Base-by-base conservation (phyloP, 2,888 invertebrate species). In the Cheilosia pagana region DNA sequence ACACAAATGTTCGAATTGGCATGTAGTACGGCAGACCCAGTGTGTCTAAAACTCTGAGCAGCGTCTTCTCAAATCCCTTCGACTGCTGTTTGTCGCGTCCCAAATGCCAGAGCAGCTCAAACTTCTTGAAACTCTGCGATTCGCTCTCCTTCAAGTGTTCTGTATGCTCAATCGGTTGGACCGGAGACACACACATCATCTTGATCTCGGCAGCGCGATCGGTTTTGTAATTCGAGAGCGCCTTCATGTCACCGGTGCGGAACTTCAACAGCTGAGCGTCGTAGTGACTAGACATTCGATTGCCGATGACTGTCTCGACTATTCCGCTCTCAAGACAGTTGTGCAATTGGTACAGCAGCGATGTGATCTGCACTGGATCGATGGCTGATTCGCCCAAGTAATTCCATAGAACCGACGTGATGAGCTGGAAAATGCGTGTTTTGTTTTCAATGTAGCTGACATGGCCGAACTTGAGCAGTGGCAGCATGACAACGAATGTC, bases 271-370 rank as follows among this genome's bases (percentile, higher is more conserved):
- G 88, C 74, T 89, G 90, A 0, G 91, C 88, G 76, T 91, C 90
- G 25, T 87, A 85, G 43, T 85, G 81, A 78, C 87, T 88, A 31
- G 87, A 83, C 90, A 92, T 92, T 5, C 92, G 89, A 87, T 92
- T 91, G 12, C 94, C 95, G 60, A 96, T 95, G 0, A 95, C 94
- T 81, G 95, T 94, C 89, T 96, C 96, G 59, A 96, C 96, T n/a
- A 93, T 91, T 5, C 92, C 92, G 87, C 91, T 93, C 88, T 92
- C 90, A 89, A 95, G 91, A 93, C 94, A 92, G 88, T 96, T 95
- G 90, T 97, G 97, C 50, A 97, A 93, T 89, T 96, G 95, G 89
- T 96, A 95, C 2, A 97, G 92, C 19, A 97, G 91, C 52, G 95
- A 95, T 6, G 96, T 90, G 2, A 91, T 90, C 85, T 92, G 92